Percentiles rank a stretch among this genome's conserved stretches.
These are phyloP conservation scores for Xiphorhynchus elegans DNA, from an alignment of 2,113 vertebrate species.

Conservation along the genomic window DNA sequence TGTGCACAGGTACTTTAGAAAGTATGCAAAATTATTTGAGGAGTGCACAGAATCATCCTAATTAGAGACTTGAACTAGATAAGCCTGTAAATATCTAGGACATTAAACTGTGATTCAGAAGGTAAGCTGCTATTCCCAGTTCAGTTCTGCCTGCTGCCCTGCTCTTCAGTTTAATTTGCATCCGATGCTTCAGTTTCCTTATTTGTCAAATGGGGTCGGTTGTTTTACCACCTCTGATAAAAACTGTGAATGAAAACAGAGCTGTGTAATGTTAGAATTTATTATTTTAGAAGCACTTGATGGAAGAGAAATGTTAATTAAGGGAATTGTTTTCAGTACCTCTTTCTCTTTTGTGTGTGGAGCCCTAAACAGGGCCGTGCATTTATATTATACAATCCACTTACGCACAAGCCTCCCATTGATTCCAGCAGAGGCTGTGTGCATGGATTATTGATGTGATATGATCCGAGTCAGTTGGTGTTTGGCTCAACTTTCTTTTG, in stretches of 20 bases:
- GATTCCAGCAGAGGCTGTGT: constrained; percentile 30
- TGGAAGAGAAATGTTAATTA: constrained; percentile 25
- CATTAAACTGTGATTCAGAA: constrained; percentile 49
- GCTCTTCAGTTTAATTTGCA: constrained; percentile 29
- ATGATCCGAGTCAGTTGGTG: constrained; percentile 45
- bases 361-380: background rate
- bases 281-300: constrained; percentile 10
- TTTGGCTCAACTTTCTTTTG: constrained; percentile 37
- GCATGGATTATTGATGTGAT: constrained; percentile 39
- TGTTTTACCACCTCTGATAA: constrained; percentile 11
- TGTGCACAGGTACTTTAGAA: background rate
- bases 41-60: constrained; percentile 6
- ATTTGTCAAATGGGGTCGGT: constrained; percentile 47
- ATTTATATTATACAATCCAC: background rate
- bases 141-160: constrained; percentile 11
- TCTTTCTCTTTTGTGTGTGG: background rate
- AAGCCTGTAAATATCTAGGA: constrained; percentile 53
- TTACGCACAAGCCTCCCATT: constrained; percentile 31
- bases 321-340: background rate
- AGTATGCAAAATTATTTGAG: background rate
- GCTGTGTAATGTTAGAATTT: background rate
- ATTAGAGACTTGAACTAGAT: constrained; percentile 61
- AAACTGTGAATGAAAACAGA: constrained; percentile 26
- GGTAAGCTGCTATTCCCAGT: constrained; percentile 37
- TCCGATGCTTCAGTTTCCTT: constrained; percentile 26